Evolutionary conservation across 2,888 invertebrate genomes (phyloP).

Genomic region (Ormyrus labotus): DNA sequence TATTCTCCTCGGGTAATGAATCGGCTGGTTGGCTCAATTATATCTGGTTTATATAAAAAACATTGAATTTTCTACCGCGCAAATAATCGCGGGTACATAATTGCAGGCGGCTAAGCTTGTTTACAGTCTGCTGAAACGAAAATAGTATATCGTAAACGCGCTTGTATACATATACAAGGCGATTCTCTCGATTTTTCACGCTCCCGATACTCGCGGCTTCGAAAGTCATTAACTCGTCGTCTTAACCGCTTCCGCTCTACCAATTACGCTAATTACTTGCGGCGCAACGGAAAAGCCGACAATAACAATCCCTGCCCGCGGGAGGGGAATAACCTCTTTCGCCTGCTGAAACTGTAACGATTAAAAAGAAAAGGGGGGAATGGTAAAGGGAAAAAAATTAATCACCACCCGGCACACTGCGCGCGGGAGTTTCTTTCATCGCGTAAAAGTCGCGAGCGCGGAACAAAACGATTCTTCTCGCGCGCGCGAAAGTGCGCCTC

Average conservation of each 20-base stretch:
- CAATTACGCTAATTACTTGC: slow-evolving; percentile 32
- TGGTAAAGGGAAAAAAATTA: slow-evolving; percentile 13
- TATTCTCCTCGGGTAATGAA: too few relatives aligned
- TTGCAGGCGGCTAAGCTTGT: too few relatives aligned
- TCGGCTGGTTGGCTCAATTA: too few relatives aligned
- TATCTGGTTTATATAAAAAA: too few relatives aligned
- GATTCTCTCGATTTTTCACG: slow-evolving; percentile 12
- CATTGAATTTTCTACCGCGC: too few relatives aligned
- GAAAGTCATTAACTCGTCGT: slow-evolving; percentile 15
- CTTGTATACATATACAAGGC: background rate
- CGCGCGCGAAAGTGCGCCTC: background rate
- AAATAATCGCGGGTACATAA: too few relatives aligned
- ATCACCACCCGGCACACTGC: background rate
- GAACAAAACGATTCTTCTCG: slow-evolving; percentile 20
- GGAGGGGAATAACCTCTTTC: too few relatives aligned
- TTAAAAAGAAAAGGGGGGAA: background rate
- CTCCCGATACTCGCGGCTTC: slow-evolving; percentile 4
- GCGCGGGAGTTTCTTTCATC: background rate
- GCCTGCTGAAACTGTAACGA: background rate
- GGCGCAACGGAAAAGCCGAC: background rate
- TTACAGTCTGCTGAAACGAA: background rate
- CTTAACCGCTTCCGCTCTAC: slow-evolving; percentile 28
- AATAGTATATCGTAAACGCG: background rate
- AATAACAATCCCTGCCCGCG: background rate
- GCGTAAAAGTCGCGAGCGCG: background rate